Conservation (phyloP, 2,797 vertebrate species). For the Crypturellus tataupa region DNA sequence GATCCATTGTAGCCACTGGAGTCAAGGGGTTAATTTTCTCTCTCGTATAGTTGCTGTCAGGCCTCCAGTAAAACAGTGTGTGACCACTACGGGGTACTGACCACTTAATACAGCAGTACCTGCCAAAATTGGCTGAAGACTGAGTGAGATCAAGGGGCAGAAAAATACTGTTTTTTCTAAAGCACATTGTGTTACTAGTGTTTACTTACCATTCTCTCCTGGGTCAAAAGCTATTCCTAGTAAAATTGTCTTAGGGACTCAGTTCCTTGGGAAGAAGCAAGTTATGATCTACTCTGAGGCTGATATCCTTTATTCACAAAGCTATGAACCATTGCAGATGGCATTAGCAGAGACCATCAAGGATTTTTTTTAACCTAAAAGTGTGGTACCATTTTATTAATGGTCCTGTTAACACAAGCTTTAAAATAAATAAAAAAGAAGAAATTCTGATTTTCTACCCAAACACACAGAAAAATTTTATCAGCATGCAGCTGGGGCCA, state of each 20-base stretch:
- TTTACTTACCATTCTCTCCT: conserved; percentile 61
- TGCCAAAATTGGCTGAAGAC: conserved; percentile 78
- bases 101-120: conserved; percentile 78
- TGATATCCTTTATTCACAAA: background rate
- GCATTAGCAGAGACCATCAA: background rate
- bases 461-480: background rate
- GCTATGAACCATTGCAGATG: background rate
- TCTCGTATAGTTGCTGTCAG: conserved; percentile 74
- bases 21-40: conserved; percentile 63
- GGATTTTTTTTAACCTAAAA: background rate
- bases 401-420: background rate
- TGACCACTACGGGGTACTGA: conserved; percentile 83
- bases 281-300: conserved; percentile 27
- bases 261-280: conserved; percentile 14
- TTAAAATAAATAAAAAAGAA: background rate
- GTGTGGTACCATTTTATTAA: background rate
- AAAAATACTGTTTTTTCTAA: conserved; percentile 70
- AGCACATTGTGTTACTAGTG: conserved; percentile 41
- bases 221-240: conserved; percentile 56
- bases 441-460: background rate
- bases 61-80: conserved; percentile 83
- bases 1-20: conserved; percentile 11
- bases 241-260: conserved; percentile 24
- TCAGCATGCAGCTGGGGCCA: background rate
- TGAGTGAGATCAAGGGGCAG: conserved; percentile 58